A percentile compares a stretch with the other conserved stretches of the same genome.
Conservation (phyloP, 2,113 vertebrate genomes). For the Lampris megalopsis region DNA sequence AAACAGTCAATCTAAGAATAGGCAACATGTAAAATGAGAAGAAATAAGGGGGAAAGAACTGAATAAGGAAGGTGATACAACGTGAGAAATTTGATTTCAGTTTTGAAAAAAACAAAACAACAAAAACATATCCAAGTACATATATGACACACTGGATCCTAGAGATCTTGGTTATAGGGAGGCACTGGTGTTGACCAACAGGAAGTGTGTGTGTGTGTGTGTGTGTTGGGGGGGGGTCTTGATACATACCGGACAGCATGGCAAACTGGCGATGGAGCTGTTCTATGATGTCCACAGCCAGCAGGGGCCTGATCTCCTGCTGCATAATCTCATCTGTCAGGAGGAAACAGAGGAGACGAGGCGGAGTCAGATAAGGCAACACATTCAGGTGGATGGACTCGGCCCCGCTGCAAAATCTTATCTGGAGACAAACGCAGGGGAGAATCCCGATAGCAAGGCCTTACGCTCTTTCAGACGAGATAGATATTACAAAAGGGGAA, state of each 20-base stretch:
- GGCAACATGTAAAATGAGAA: too few species aligned
- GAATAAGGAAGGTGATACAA: too few species aligned
- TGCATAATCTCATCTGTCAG: constrained; percentile 97
- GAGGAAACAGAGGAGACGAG: constrained; percentile 30
- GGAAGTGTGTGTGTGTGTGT: neutral
- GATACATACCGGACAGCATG: constrained; percentile 90
- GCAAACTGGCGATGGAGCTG: constrained; percentile 96
- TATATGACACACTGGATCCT: too few species aligned
- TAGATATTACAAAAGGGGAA: neutral
- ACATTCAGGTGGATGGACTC: neutral
- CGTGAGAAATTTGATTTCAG: too few species aligned
- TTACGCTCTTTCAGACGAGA: too few species aligned
- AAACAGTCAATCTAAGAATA: too few species aligned
- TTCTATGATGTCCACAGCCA: constrained; percentile 94
- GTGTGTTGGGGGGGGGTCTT: neutral
- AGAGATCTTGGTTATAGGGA: too few species aligned
- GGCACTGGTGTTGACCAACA: neutral
- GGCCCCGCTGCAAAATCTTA: neutral
- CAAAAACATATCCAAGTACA: too few species aligned
- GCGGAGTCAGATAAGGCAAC: neutral
- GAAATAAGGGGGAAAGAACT: too few species aligned
- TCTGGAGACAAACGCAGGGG: too few species aligned
- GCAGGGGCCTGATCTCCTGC: constrained; percentile 94
- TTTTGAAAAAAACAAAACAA: too few species aligned
- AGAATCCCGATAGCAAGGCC: too few species aligned